Base-by-base conservation (phyloP, 2,888 invertebrate genomes). In the Prenolepis imparis region DNA sequence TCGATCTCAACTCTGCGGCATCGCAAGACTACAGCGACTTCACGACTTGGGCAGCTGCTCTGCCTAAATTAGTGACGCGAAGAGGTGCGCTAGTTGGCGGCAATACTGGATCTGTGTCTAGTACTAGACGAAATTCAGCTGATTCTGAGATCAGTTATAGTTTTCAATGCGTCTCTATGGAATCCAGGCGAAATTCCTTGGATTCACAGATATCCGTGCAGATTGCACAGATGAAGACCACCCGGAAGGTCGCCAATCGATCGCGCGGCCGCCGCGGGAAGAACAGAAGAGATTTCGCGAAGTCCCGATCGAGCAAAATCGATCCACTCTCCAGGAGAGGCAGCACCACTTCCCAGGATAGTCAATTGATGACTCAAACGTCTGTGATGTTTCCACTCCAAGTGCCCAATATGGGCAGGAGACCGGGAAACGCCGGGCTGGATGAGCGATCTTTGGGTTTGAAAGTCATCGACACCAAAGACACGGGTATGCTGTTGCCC, bases 41-140 rank as follows among this genome's bases (percentile, higher is more conserved):
- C 28, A 98, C 98, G 0, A 98, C 98, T 0, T 99, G 98, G 98
- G 98, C 98, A 59, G 98, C 98, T 77, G 98, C 98, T 87, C 95
- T 99, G 86, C 98, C 98, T 0, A 97, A 98, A 88, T 96, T 98
- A 92, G 97, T 98, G 0, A 97, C 97, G 9, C 96, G 99, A 3
- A 96, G 99, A 91, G 98, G 98, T 91, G 99, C 98, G 0, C 95
- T 99, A 15, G 97, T 96, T 85, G 96, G 96, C 92, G 96, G 96
- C 92, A 95, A 95, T 77, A 94, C 96, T 89, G 97, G 95, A 9
- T 95, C 95, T 72, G 96, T 96, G 0, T 95, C 95, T 32, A 96
- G 96, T 82, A 95, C 95, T 86, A 95, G 95, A 82, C 94, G 96
- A 74, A 95, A 96, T 89, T 96, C 96, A 0, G 93, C 96, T 6